Evolutionary conservation across 2,113 vertebrate genomes (phyloP), one percentile per base, ranked within the genome.

Genomic region (Dolichallabes microphthalmus): DNA sequence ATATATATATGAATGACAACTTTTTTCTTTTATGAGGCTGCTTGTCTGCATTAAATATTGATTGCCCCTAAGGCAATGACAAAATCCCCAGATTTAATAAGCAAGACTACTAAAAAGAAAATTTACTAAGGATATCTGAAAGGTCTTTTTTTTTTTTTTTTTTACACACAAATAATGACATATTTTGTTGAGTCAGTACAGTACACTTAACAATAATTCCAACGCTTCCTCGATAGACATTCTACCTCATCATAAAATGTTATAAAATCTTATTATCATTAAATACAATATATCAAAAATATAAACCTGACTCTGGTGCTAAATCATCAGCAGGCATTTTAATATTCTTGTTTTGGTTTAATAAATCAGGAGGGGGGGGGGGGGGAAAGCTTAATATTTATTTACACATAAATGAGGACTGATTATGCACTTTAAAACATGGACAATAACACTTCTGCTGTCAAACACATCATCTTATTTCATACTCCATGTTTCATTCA

Each of bases 71-170:
- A 81, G 85, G 82, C 68, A 80, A 83, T 83, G 60, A 84, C 73
- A 58, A 86, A 88, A 74, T 86, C 84, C 86, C 84, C 50, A 69
- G 63, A 57, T 80, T 88, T 73, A 74, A 85, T 78, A 88, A 83
- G 84, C 39, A 50, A 52, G 52, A 6, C 25, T 55, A 14, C 13
- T 53, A 27, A 76, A 52, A 27, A 7, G 14, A 76, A 27, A n/a
- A 4, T 74, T 52, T 74, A 78, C 55, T 39, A 50, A 35, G 15
- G 35, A 69, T 2, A 39, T 2, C 27, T 45, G 10, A 71, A 71
- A 19, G 68, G 17, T 71, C 20, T 39, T 50, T 50, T 50, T 11
- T n/a, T 22, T 12, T 71, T 19, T 39, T 50, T 50, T 50, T 11
- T n/a, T 22, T 12, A 0, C 22, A 14, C 52, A 52, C 22, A 75